Conservation (phyloP, 2,113 vertebrate species). For the Empidonax alnorum region DNA sequence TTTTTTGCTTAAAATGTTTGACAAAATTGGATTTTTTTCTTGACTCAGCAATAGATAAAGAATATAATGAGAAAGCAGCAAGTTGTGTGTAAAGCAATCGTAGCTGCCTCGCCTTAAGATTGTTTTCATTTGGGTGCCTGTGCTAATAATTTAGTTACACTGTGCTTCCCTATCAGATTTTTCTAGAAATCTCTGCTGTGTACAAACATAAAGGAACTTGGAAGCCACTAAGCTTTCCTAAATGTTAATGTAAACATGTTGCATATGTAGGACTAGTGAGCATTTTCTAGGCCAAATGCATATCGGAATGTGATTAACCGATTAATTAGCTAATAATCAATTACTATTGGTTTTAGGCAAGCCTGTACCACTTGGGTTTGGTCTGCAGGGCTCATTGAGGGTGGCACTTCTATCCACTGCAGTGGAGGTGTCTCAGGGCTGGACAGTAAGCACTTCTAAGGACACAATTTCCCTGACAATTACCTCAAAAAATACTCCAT, state of each 20-base stretch:
- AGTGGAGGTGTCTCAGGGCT: neutral
- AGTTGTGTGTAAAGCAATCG: neutral
- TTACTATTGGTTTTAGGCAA: neutral
- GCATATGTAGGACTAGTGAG: neutral
- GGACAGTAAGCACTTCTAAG: neutral
- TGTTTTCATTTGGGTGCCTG: neutral
- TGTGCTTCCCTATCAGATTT: neutral
- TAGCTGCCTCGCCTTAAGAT: neutral
- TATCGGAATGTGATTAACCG: neutral
- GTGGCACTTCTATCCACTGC: neutral
- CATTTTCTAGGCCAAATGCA: neutral
- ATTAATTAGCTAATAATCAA: neutral
- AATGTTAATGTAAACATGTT: neutral
- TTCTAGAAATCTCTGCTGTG: neutral
- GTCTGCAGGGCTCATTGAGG: neutral
- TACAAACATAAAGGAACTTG: constrained; percentile 6
- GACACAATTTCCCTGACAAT: neutral
- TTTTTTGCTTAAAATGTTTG: neutral
- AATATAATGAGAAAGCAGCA: neutral
- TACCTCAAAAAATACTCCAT: neutral
- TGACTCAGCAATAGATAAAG: neutral
- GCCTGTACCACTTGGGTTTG: neutral
- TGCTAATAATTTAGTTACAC: neutral
- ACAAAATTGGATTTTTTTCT: neutral
- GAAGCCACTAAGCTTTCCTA: neutral